Conservation (phyloP, 2,888 invertebrate species). For the Pristionchus entomophagus region DNA sequence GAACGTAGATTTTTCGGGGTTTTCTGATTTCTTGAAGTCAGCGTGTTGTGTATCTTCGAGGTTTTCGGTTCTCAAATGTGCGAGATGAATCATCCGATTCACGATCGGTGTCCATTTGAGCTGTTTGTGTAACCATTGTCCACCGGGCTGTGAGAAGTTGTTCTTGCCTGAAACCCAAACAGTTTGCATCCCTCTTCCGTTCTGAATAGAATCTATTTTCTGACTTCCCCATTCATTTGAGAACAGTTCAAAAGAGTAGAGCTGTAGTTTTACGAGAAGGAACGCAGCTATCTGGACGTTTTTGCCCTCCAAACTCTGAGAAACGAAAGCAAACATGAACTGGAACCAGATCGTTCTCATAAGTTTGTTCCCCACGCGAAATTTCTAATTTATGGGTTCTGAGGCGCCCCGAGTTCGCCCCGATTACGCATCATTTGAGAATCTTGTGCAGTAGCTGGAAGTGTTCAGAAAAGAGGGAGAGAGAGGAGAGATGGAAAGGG, state of each 20-base stretch:
- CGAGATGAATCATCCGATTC: too few relatives aligned
- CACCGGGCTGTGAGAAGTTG: background rate
- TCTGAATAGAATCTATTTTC: background rate
- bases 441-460: background rate
- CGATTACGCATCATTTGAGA: background rate
- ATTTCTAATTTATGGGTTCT: background rate
- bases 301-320: background rate
- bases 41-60: too few relatives aligned
- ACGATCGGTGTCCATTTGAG: background rate
- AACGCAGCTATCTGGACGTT: background rate
- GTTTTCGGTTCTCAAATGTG: too few relatives aligned
- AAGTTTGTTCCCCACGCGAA: background rate
- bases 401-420: background rate
- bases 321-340: constrained; percentile 5
- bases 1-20: too few relatives aligned
- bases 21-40: too few relatives aligned
- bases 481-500: background rate
- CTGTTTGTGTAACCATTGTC: background rate
- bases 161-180: background rate
- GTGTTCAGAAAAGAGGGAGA: background rate
- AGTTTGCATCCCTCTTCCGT: background rate
- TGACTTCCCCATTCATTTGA: background rate
- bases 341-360: background rate
- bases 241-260: background rate
- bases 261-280: background rate